Conservation (phyloP, 2,888 invertebrate species). For the Drosophila anomalipes region DNA sequence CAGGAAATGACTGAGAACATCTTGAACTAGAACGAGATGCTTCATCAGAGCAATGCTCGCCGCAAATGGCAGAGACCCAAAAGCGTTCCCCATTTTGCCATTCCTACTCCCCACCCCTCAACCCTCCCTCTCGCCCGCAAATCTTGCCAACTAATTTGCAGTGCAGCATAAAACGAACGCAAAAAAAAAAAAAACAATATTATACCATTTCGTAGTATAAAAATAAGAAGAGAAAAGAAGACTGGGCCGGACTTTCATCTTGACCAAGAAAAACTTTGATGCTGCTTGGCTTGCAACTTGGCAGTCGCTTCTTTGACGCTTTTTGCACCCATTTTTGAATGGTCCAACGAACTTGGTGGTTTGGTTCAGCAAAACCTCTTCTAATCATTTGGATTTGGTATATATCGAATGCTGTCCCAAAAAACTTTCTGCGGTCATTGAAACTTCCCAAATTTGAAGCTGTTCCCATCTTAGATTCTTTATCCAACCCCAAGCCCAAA, state of each 20-base stretch:
- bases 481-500: constrained; percentile 6
- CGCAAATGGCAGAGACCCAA: constrained; percentile 63
- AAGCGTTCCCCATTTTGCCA: constrained; percentile 4
- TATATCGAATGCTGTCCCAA: constrained; percentile 70
- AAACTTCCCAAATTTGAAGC: constrained; percentile 52
- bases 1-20: constrained; percentile 48
- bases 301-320: constrained; percentile 62
- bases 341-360: constrained; percentile 62
- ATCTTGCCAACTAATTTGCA: constrained; percentile 70
- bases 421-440: constrained; percentile 74
- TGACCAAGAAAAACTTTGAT: constrained; percentile 64
- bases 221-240: constrained; percentile 48
- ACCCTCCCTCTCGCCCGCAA: constrained; percentile 7
- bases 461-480: constrained; percentile 30
- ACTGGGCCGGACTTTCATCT: constrained; percentile 62
- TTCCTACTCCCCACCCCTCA: background rate
- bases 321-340: constrained; percentile 69
- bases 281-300: constrained; percentile 27
- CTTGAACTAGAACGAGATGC: constrained; percentile 68
- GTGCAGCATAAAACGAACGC: constrained; percentile 67
- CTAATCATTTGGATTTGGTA: constrained; percentile 77
- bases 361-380: constrained; percentile 29
- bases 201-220: constrained; percentile 25
- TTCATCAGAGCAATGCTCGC: constrained; percentile 76
- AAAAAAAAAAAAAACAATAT: constrained; percentile 13